Evolutionary conservation across 2,113 vertebrate genomes (phyloP), one percentile per base, ranked within the genome.

Genomic region (Rhinopithecus roxellana): DNA sequence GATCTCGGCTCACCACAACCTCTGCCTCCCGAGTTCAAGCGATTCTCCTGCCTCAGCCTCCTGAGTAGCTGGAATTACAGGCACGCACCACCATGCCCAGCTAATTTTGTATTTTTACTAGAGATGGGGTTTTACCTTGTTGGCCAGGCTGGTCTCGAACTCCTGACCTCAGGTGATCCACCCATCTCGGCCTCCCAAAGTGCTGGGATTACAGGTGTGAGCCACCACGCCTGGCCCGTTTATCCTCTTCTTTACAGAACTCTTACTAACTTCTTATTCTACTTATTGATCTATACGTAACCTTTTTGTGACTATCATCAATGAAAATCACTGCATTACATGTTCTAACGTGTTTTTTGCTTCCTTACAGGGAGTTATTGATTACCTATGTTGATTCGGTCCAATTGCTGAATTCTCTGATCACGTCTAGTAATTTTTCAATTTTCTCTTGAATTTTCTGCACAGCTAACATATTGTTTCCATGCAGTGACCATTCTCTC

Each of bases 271-370:
- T 18, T 40, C 64, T 40, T 23, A 0, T 9, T 45, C 3, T 17
- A 6, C 0, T 16, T 25, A 5, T 1, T 13, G 40, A 32, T 2
- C 2, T 0, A 0, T 0, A 13, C 12, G 11, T 7, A 22, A 27
- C 25, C 10, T 3, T 0, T 64, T 38, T 14, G 45, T 16, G 40
- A 23, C 12, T 0, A 0, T 45, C 0, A 1, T 2, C 14, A 3
- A 2, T 0, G 32, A 50, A 8, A 8, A 11, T 20, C 4, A 45
- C 59, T 14, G 6, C 1, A 2, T 4, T 20, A 3, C 64, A 2
- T 22, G 45, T 38, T 32, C 20, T 3, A 14, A 16, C 0, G 22
- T 8, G 45, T 0, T 4, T n/a, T 8, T 25, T 22, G 8, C 52
- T 57, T 16, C 4, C 22, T 67, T 16, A 3, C 0, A 30, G 20